phyloP scores from a whole-genome alignment of 1,140 invertebrate species.

The Choristoneura fumiferana region DNA sequence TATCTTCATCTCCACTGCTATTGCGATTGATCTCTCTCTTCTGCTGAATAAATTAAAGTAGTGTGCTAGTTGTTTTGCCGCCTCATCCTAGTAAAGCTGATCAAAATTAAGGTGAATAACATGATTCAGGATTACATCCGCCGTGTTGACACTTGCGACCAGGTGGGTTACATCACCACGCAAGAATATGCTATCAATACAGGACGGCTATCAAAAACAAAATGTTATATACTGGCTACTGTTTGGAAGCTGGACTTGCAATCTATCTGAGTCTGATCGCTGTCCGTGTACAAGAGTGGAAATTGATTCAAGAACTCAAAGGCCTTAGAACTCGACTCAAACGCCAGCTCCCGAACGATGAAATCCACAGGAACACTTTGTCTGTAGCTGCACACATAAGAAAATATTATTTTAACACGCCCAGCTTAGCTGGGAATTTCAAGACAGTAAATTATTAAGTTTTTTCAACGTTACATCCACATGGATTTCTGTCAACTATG shows the following conservation, averaged over 20 bases:
- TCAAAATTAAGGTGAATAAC: constrained; percentile 45
- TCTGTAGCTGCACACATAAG: constrained; percentile 93
- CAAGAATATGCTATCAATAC: constrained; percentile 59
- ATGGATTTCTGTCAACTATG: too few species aligned
- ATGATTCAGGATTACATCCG: constrained; percentile 34
- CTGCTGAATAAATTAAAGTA: constrained; percentile 20
- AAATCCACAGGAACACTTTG: constrained; percentile 92
- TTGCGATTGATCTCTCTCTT: constrained; percentile 2
- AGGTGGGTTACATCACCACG: constrained; percentile 62
- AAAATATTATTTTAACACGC: constrained; percentile 64
- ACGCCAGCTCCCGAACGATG: constrained; percentile 91
- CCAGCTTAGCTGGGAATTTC: constrained; percentile 43
- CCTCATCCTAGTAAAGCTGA: constrained; percentile 59
- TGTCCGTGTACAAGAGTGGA: constrained; percentile 86
- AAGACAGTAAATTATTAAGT: neutral
- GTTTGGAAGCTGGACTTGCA: constrained; percentile 89
- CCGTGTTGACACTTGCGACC: constrained; percentile 36
- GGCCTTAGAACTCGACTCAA: constrained; percentile 89
- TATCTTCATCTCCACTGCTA: constrained; percentile 6
- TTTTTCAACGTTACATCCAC: constrained; percentile 3
- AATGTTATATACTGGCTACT: constrained; percentile 79
- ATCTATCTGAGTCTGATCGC: constrained; percentile 86
- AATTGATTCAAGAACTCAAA: constrained; percentile 92
- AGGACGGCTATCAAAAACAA: constrained; percentile 59
- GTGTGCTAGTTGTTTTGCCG: constrained; percentile 39